Conservation (phyloP, 2,113 vertebrate species). For the Oceanites oceanicus region DNA sequence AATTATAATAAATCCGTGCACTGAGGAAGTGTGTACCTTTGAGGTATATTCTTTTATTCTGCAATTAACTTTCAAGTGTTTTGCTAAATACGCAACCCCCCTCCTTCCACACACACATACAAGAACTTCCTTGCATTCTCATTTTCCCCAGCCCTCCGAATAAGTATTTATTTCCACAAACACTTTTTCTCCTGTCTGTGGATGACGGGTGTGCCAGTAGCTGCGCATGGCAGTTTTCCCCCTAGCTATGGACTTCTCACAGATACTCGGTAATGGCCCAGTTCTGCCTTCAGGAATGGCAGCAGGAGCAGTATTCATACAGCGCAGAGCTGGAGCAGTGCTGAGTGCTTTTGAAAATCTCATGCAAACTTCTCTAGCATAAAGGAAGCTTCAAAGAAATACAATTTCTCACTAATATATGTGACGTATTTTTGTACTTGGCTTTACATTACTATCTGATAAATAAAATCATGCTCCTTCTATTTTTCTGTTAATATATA, state of each 20-base stretch:
- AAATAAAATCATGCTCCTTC: neutral
- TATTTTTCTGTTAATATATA: neutral
- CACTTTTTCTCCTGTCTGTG: neutral
- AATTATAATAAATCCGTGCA: constrained; percentile 72
- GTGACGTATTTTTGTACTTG: neutral
- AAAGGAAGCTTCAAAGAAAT: neutral
- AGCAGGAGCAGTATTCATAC: neutral
- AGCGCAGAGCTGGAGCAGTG: neutral
- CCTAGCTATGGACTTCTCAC: neutral
- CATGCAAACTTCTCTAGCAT: neutral
- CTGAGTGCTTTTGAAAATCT: neutral
- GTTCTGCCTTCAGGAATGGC: neutral
- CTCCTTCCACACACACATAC: neutral
- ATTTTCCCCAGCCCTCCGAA: neutral
- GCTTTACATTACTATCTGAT: neutral
- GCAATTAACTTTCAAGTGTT: constrained; percentile 63
- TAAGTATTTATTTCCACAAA: neutral
- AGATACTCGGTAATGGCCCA: neutral
- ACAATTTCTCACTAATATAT: neutral
- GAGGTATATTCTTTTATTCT: constrained; percentile 63
- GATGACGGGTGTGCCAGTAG: neutral
- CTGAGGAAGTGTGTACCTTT: constrained; percentile 50
- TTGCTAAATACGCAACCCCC: neutral
- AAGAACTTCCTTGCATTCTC: neutral
- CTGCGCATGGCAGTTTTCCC: neutral